Base-by-base conservation (phyloP, 2,113 vertebrate species). In the Halcyon senegalensis region DNA sequence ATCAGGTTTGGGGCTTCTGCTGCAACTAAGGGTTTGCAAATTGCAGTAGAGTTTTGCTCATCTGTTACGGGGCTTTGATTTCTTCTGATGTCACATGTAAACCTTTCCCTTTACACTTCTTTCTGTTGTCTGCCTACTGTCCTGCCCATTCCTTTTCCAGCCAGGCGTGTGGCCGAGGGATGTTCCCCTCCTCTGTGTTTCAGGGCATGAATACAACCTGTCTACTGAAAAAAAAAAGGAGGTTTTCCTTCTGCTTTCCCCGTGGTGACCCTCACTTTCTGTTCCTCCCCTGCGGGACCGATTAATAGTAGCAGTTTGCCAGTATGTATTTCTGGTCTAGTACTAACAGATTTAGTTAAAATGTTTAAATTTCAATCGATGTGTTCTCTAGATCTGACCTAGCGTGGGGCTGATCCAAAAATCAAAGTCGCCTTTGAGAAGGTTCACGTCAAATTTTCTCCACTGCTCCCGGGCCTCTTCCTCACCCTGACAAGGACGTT, bases 271-370 rank as follows among this genome's bases (percentile, higher is more conserved):
- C 44, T 24, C 0, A 20, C 10, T 75, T 18, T 6, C 0, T 6
- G 5, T 25, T 62, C 43, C 39, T 55, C 11, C 50, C 16, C 30
- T 14, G 14, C 10, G 46, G 37, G 50, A 19, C 19, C 31, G 35
- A 1, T 33, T 4, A 7, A 1, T 14, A 5, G 0, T 4, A 50
- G 25, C 24, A 13, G 6, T 1, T 1, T 13, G 6, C 21, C 44
- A n/a, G 0, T 19, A 0, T 4, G 6, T 20, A 5, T 15, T 21
- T 50, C 18, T 48, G 75, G 10, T 50, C 37, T 28, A 4, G 21
- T 5, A 3, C 28, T 31, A 19, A 6, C 15, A 23, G 53, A 4
- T 73, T 31, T 6, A 4, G 48, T 19, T 19, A 4, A 28, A 4
- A 16, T 41, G 9, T 5, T 31, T 11, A 0, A 23, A 21, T 28